A percentile compares a stretch with the other conserved stretches of the same genome.
Conservation (phyloP, 2,888 invertebrate species). For the Yponomeuta malinellus region DNA sequence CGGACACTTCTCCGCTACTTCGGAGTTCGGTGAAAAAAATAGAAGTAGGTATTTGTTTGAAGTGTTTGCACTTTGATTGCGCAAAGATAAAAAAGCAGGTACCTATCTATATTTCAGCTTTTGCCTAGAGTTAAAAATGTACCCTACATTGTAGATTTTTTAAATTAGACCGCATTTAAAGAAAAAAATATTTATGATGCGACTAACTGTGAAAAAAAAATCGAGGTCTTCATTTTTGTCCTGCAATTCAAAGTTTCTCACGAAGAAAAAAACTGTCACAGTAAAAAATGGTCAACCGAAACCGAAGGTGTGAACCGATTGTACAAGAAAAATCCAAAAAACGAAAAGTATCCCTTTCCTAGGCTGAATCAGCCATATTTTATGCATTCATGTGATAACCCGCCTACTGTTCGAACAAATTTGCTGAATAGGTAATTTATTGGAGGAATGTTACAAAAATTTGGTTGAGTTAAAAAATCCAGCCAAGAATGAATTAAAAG, state of each 20-base stretch:
- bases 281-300: conserved; percentile 5
- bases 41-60: too few species aligned
- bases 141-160: too few species aligned
- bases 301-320: conserved; percentile 17
- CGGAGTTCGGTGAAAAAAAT: not conserved
- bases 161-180: too few species aligned
- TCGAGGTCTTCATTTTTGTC: not conserved
- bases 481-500: not conserved
- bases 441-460: conserved; percentile 22
- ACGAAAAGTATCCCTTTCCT: not conserved
- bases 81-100: too few species aligned
- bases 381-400: conserved; percentile 42
- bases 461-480: conserved; percentile 5
- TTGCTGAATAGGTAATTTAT: conserved; percentile 66
- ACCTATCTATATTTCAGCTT: too few species aligned
- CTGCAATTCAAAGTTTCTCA: not conserved
- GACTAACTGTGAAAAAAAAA: not conserved
- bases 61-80: too few species aligned
- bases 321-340: conserved; percentile 5
- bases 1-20: conserved; percentile 1
- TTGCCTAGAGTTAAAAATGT: too few species aligned
- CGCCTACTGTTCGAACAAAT: conserved; percentile 68
- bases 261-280: conserved; percentile 18
- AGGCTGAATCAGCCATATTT: conserved; percentile 10
- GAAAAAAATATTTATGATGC: too few species aligned